A percentile compares a stretch with the other conserved stretches of the same genome.
phyloP scores from a whole-genome alignment of 2,797 vertebrate genomes.

The Gallirallus australis region DNA sequence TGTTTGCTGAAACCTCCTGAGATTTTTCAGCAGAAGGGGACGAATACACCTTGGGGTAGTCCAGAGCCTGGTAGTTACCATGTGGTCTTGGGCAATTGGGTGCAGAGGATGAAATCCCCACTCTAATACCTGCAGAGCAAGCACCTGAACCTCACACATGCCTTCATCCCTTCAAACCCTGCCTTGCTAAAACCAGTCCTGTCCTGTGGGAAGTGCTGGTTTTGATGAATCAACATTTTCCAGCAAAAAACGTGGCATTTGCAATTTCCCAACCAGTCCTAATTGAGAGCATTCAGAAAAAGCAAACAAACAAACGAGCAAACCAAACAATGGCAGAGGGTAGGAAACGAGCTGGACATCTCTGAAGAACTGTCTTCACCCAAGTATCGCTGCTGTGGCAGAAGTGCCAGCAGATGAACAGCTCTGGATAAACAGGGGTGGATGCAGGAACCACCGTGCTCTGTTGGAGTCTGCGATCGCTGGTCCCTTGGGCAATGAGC shows the following conservation, averaged over 20 bases:
- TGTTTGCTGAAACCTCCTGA: not conserved
- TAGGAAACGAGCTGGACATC: not conserved
- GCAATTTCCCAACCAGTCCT: slow-evolving; percentile 48
- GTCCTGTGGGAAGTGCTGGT: not conserved
- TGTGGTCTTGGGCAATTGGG: not conserved
- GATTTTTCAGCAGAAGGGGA: not conserved
- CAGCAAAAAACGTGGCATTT: slow-evolving; percentile 31
- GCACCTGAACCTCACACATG: not conserved
- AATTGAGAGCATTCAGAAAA: slow-evolving; percentile 62
- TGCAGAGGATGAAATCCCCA: not conserved
- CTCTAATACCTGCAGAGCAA: not conserved
- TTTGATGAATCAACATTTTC: slow-evolving; percentile 63
- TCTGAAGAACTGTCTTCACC: not conserved
- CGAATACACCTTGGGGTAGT: not conserved
- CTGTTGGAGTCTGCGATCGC: not conserved
- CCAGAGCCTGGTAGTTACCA: not conserved
- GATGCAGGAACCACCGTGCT: not conserved
- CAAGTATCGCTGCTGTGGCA: fast-evolving
- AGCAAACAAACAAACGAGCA: slow-evolving; percentile 48
- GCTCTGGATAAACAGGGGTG: not conserved
- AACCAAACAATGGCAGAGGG: slow-evolving; percentile 37
- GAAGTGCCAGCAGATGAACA: not conserved
- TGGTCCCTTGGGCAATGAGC: not conserved
- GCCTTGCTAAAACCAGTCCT: not conserved
- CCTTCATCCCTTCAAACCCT: not conserved